Evolutionary conservation across 2,888 invertebrate genomes (phyloP).

Genomic region (Hypolimnas misippus): DNA sequence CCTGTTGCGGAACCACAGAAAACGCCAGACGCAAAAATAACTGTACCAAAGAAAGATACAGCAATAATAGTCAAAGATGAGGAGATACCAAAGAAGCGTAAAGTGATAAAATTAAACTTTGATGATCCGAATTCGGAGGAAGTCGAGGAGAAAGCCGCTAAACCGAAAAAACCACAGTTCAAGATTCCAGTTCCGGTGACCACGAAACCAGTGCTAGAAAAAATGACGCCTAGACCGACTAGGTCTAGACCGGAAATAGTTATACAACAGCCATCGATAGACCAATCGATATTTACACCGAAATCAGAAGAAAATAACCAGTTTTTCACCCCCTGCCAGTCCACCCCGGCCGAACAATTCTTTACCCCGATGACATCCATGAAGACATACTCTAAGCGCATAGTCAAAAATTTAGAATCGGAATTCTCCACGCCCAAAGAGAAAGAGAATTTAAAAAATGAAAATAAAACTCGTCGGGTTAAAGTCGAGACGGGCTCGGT

Average conservation of each 20-base stretch:
- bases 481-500: constrained; percentile 39
- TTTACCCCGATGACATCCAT: constrained; percentile 66
- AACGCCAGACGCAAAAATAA: constrained; percentile 45
- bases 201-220: constrained; percentile 56
- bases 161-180: constrained; percentile 50
- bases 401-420: constrained; percentile 68
- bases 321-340: constrained; percentile 59
- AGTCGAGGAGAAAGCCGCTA: constrained; percentile 44
- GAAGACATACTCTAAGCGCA: constrained; percentile 60
- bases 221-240: constrained; percentile 58
- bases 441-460: constrained; percentile 14
- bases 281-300: constrained; percentile 44
- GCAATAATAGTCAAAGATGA: constrained; percentile 59
- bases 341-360: constrained; percentile 59
- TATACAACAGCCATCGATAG: constrained; percentile 47
- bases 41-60: constrained; percentile 46
- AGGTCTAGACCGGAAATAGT: constrained; percentile 50
- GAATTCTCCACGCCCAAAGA: constrained; percentile 64
- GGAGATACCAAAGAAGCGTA: constrained; percentile 62
- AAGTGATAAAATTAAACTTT: constrained; percentile 62
- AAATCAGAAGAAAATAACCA: constrained; percentile 40
- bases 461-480: neutral
- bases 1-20: constrained; percentile 43
- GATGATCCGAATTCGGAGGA: constrained; percentile 56
- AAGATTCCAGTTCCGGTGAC: constrained; percentile 67